Conservation (phyloP, 2,797 vertebrate species). For the Protonibea diacanthus region DNA sequence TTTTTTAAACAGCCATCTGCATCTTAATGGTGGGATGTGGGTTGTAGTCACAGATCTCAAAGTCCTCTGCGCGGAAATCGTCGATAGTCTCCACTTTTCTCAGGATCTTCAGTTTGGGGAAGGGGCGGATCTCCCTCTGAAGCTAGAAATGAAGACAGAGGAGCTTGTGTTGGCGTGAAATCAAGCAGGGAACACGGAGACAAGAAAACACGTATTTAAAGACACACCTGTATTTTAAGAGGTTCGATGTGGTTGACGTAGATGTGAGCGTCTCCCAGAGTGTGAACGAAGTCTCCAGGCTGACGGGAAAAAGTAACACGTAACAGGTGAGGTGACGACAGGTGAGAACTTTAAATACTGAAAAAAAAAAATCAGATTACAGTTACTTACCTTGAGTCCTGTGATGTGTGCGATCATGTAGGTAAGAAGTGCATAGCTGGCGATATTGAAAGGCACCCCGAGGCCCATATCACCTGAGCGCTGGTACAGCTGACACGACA, state of each 20-base stretch:
- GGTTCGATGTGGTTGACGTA: slow-evolving; percentile 95
- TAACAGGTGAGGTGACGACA: not conserved
- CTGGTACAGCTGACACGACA: slow-evolving; percentile 98
- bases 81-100: slow-evolving; percentile 89
- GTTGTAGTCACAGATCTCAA: slow-evolving; percentile 92
- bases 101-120: slow-evolving; percentile 94
- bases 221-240: slow-evolving; percentile 92
- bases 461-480: slow-evolving; percentile 97
- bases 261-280: slow-evolving; percentile 95
- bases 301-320: slow-evolving; percentile 57
- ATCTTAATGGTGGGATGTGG: slow-evolving; percentile 96
- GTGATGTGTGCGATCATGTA: slow-evolving; percentile 98
- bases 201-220: accelerated
- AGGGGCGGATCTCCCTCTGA: slow-evolving; percentile 91
- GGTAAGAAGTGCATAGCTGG: slow-evolving; percentile 96
- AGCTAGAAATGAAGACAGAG: slow-evolving; percentile 83
- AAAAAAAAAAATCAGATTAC: no score
- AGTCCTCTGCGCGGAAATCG: slow-evolving; percentile 93
- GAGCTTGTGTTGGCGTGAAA: not conserved
- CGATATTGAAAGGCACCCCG: slow-evolving; percentile 98
- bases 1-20: slow-evolving; percentile 94
- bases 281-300: slow-evolving; percentile 97
- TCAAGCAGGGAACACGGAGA: not conserved
- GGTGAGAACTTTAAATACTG: not conserved
- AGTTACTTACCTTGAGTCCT: slow-evolving; percentile 88